phyloP scores from a whole-genome alignment of 2,888 invertebrate species.

The Subacronicta megacephala region DNA sequence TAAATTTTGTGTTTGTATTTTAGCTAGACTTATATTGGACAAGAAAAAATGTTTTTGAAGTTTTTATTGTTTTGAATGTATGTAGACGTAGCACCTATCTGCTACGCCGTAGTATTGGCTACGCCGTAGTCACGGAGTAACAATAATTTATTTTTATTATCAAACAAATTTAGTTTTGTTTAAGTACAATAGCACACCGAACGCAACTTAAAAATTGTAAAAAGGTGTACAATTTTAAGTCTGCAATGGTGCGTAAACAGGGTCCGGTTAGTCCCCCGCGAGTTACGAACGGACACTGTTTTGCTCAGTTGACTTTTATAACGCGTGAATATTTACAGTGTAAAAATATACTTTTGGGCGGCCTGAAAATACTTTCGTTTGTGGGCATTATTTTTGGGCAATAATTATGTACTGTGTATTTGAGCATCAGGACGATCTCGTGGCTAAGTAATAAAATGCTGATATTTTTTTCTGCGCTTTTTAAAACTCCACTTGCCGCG shows the following conservation, averaged over 20 bases:
- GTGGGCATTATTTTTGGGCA: constrained; percentile 12
- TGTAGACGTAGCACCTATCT: constrained; percentile 3
- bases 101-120: constrained; percentile 20
- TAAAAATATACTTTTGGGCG: constrained; percentile 26
- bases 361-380: constrained; percentile 26
- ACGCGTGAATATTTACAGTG: constrained; percentile 40
- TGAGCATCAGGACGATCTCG: too few relatives aligned
- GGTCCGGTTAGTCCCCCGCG: constrained; percentile 25
- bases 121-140: constrained; percentile 21
- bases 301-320: constrained; percentile 54
- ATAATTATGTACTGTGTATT: neutral
- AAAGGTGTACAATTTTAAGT: constrained; percentile 34
- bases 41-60: too few relatives aligned
- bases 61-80: too few relatives aligned
- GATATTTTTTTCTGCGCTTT: too few relatives aligned
- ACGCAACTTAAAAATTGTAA: constrained; percentile 12
- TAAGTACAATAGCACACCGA: too few relatives aligned
- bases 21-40: too few relatives aligned
- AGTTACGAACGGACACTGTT: constrained; percentile 47
- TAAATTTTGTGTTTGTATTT: too few relatives aligned
- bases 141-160: too few relatives aligned
- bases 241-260: constrained; percentile 47
- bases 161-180: too few relatives aligned
- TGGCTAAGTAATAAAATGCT: too few relatives aligned
- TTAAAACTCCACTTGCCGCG: too few relatives aligned